These are phyloP conservation scores for Anabas testudineus DNA, from an alignment of 2,797 vertebrate genomes.

Conservation along the genomic window DNA sequence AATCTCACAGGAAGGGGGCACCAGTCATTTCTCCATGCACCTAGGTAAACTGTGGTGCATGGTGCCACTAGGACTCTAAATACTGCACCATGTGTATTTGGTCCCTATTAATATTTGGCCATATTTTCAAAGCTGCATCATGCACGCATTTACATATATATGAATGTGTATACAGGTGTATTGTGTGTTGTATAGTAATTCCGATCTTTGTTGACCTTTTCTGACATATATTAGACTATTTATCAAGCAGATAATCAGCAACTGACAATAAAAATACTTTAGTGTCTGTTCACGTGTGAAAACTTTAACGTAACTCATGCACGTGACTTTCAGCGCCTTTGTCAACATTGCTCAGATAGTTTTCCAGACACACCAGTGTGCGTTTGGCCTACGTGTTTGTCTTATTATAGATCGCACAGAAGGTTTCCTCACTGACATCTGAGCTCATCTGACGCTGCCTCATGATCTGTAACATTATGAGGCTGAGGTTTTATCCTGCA, in stretches of 20 bases:
- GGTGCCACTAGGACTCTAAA: not conserved
- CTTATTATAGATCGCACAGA: slow-evolving; percentile 41
- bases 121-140: not conserved
- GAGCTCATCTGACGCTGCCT: slow-evolving; percentile 2
- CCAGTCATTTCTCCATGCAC: slow-evolving; percentile 8
- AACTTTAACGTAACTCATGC: no score
- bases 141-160: not conserved
- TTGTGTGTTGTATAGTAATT: no score
- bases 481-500: not conserved
- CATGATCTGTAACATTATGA: not conserved
- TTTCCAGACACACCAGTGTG: not conserved
- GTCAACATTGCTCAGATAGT: no score
- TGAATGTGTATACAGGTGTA: no score
- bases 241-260: no score
- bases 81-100: not conserved
- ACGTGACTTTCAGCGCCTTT: no score
- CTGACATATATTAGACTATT: no score
- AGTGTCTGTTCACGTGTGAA: no score
- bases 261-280: no score
- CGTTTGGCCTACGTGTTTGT: not conserved
- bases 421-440: slow-evolving; percentile 17
- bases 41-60: not conserved
- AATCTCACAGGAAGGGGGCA: slow-evolving; percentile 49
- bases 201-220: no score
- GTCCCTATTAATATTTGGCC: not conserved